These are phyloP conservation scores for Sinopyrophorus schimmeli DNA, from an alignment of 2,888 invertebrate genomes.

Conservation along the genomic window DNA sequence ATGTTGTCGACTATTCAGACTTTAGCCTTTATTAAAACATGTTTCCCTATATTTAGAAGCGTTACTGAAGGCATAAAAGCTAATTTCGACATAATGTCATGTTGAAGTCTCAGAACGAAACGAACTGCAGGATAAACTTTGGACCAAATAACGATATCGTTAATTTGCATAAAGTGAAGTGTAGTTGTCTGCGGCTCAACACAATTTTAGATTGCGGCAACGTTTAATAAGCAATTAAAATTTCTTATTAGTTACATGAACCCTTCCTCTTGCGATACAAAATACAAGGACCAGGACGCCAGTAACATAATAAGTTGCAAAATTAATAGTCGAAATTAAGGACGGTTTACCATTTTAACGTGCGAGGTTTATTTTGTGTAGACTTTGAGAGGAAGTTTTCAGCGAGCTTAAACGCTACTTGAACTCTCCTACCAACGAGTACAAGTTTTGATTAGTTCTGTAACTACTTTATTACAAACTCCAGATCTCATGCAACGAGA, in stretches of 20 bases:
- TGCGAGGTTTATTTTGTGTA: constrained; percentile 1
- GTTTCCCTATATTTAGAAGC: too few relatives aligned
- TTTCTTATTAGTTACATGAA: constrained; percentile 30
- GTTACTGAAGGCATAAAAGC: too few relatives aligned
- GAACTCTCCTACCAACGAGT: constrained; percentile 17
- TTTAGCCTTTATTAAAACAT: too few relatives aligned
- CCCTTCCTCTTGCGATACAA: constrained; percentile 9
- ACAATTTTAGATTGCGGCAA: constrained; percentile 11
- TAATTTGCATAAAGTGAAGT: constrained; percentile 22
- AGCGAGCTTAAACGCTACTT: constrained; percentile 10
- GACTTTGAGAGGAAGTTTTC: constrained; percentile 4
- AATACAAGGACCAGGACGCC: constrained; percentile 2
- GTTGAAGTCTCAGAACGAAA: too few relatives aligned
- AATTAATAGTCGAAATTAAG: constrained; percentile 6
- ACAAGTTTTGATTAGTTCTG: constrained; percentile 29
- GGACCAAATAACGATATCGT: constrained; percentile 11
- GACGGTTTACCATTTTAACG: not conserved
- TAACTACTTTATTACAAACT: constrained; percentile 28
- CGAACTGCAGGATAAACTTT: too few relatives aligned
- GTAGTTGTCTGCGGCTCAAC: constrained; percentile 10
- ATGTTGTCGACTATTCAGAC: too few relatives aligned
- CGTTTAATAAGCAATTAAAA: constrained; percentile 34
- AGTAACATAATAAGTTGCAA: constrained; percentile 8
- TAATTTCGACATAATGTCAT: too few relatives aligned
- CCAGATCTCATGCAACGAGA: constrained; percentile 15